phyloP scores from a whole-genome alignment of 2,797 vertebrate species.

The Cynodonichthys magdalenae region DNA sequence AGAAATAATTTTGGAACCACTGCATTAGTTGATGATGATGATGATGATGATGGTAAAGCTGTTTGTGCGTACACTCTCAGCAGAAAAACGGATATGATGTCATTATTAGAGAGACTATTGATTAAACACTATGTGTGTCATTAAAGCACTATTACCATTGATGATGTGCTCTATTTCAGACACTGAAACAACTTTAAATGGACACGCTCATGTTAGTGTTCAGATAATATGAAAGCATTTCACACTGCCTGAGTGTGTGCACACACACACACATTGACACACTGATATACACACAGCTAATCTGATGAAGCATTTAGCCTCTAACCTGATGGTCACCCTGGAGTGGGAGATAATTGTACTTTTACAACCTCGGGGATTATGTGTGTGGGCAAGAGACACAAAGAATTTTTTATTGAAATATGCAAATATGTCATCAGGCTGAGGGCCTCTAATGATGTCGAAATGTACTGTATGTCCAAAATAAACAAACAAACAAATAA shows the following conservation, averaged over 20 bases:
- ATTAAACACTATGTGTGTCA: slow-evolving; percentile 60
- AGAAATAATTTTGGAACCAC: too few relatives aligned
- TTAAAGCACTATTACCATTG: slow-evolving; percentile 47
- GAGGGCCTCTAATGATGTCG: not conserved
- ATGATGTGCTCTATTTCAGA: slow-evolving; percentile 6
- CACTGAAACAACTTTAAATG: slow-evolving; percentile 8
- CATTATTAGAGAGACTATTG: slow-evolving; percentile 58
- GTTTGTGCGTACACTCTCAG: slow-evolving; percentile 3
- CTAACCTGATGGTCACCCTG: slow-evolving; percentile 42
- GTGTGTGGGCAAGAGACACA: slow-evolving; percentile 10
- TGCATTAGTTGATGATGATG: too few relatives aligned
- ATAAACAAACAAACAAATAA: not conserved
- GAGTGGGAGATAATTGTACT: slow-evolving; percentile 62
- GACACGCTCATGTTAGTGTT: slow-evolving; percentile 3
- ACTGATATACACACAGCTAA: slow-evolving; percentile 42
- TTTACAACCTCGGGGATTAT: slow-evolving; percentile 59
- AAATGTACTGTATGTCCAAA: not conserved
- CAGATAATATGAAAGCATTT: slow-evolving; percentile 27
- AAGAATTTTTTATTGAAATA: slow-evolving; percentile 6
- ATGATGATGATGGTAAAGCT: not conserved
- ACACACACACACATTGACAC: slow-evolving; percentile 17
- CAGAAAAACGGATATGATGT: slow-evolving; percentile 23
- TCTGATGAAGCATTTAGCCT: slow-evolving; percentile 63
- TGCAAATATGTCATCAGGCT: slow-evolving; percentile 2
- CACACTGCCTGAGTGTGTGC: slow-evolving; percentile 9